These are phyloP conservation scores for Pygoscelis antarcticus DNA, from an alignment of 2,113 vertebrate species.

Conservation along the genomic window DNA sequence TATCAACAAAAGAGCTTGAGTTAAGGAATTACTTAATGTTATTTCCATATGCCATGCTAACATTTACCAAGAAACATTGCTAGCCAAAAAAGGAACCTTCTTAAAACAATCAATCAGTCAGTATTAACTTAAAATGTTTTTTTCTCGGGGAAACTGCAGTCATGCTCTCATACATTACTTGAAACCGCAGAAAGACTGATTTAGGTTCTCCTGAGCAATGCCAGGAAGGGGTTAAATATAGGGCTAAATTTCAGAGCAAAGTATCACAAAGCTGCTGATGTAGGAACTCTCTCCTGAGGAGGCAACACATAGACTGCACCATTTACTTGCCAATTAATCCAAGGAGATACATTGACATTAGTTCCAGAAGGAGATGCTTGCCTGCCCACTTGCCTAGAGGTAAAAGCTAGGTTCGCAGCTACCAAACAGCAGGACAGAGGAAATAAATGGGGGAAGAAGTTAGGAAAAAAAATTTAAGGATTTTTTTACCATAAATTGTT, in stretches of 20 bases:
- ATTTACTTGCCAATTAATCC: slow-evolving; percentile 74
- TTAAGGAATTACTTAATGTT: not conserved
- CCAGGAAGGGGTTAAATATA: slow-evolving; percentile 46
- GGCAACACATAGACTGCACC: slow-evolving; percentile 39
- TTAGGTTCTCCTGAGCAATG: not conserved
- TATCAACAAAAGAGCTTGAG: not conserved
- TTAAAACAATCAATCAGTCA: not conserved
- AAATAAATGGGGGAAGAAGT: slow-evolving; percentile 50
- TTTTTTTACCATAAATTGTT: not conserved
- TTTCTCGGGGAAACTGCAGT: not conserved
- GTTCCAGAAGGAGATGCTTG: slow-evolving; percentile 69
- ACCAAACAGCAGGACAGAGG: slow-evolving; percentile 37
- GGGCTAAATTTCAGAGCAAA: slow-evolving; percentile 24
- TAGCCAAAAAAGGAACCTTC: not conserved
- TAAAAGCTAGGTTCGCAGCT: slow-evolving; percentile 54
- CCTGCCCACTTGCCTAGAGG: slow-evolving; percentile 62
- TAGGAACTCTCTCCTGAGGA: slow-evolving; percentile 49
- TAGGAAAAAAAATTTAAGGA: not conserved
- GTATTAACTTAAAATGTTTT: not conserved
- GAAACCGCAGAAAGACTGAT: not conserved
- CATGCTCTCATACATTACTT: rapidly evolving
- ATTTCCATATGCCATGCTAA: not conserved
- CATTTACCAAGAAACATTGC: not conserved
- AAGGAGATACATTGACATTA: slow-evolving; percentile 62
- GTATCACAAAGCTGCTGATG: slow-evolving; percentile 37